These are phyloP conservation scores for Cryptoleucopteryx plumbea DNA, from an alignment of 2,113 vertebrate genomes.

Conservation along the genomic window DNA sequence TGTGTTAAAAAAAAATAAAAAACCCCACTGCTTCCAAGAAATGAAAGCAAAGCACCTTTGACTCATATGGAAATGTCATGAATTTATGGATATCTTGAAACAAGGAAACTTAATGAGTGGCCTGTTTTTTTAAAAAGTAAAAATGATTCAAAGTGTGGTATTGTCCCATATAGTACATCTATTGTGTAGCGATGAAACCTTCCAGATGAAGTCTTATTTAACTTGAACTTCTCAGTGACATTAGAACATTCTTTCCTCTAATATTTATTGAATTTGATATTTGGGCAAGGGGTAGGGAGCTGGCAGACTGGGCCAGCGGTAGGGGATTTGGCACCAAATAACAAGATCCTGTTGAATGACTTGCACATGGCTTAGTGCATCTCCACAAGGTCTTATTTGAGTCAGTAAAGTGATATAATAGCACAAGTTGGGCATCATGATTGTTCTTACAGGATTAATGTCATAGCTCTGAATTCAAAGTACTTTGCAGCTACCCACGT, in stretches of 20 bases:
- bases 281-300: neutral
- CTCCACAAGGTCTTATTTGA: neutral
- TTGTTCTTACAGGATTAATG: neutral
- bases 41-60: neutral
- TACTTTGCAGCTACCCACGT: neutral
- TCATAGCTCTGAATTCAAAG: neutral
- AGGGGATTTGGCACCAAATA: neutral
- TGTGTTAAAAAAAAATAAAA: neutral
- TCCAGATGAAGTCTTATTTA: neutral
- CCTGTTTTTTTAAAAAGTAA: neutral
- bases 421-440: neutral
- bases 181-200: accelerated
- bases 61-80: neutral
- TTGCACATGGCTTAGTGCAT: neutral
- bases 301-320: neutral
- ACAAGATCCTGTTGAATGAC: neutral
- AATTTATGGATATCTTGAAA: neutral
- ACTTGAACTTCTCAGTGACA: neutral
- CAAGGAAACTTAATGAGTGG: neutral
- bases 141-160: neutral
- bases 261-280: neutral
- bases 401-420: neutral
- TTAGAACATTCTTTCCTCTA: neutral
- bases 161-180: neutral
- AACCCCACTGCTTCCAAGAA: neutral